Evolutionary conservation across 1,140 invertebrate species (phyloP).

Genomic region (Phortica variegata): DNA sequence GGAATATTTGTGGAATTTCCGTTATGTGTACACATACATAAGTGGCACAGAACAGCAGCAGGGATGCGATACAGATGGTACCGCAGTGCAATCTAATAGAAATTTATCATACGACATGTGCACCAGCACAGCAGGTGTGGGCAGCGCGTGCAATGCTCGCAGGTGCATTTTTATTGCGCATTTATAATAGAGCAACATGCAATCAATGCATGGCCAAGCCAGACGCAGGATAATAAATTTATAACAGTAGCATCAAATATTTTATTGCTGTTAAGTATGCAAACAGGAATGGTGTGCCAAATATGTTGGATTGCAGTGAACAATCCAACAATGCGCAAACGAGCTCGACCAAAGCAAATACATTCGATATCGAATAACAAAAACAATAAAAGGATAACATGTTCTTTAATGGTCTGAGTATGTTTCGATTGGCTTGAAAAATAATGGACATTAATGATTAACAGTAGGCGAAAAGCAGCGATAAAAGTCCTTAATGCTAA

Average conservation of each 20-base stretch:
- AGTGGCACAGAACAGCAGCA: constrained; percentile 11
- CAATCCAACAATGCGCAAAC: too few relatives aligned
- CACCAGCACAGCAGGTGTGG: constrained; percentile 6
- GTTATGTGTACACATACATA: constrained; percentile 7
- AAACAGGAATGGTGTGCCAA: constrained; percentile 30
- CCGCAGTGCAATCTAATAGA: constrained; percentile 24
- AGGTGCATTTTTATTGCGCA: constrained; percentile 29
- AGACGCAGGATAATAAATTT: constrained; percentile 42
- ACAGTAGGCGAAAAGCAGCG: too few relatives aligned
- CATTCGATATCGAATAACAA: too few relatives aligned
- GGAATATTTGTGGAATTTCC: constrained; percentile 17
- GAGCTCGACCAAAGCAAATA: too few relatives aligned
- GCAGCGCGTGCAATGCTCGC: constrained; percentile 6
- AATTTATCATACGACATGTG: constrained; percentile 24
- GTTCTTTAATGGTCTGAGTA: too few relatives aligned
- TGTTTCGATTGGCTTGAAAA: constrained; percentile 41
- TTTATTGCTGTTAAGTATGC: constrained; percentile 54
- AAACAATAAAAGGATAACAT: too few relatives aligned
- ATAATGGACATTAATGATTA: constrained; percentile 21
- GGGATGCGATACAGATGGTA: constrained; percentile 1
- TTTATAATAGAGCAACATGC: constrained; percentile 34
- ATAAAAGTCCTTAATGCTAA: too few relatives aligned
- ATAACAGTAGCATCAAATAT: constrained; percentile 50
- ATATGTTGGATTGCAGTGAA: constrained; percentile 38
- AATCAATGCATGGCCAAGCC: constrained; percentile 5